Evolutionary conservation across 2,888 invertebrate genomes (phyloP).

Genomic region (Cephus rjabovi): DNA sequence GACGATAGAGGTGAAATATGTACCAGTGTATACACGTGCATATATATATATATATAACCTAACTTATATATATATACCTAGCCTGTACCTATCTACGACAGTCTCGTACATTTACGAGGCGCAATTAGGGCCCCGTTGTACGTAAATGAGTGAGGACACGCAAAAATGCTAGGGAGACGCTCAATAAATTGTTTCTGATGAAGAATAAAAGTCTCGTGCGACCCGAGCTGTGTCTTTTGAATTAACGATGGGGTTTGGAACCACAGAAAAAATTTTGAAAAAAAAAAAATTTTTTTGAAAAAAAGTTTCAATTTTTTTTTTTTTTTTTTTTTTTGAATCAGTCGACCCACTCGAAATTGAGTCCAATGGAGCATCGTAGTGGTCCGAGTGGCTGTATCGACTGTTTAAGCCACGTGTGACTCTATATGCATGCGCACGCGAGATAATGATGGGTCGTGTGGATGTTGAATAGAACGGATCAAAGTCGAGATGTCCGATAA

Average conservation of each 20-base stretch:
- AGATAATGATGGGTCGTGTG: neutral
- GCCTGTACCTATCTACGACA: neutral
- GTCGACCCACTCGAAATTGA: neutral
- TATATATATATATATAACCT: neutral
- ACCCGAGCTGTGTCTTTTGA: neutral
- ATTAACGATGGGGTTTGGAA: too few species aligned
- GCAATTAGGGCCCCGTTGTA: neutral
- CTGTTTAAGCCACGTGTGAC: neutral
- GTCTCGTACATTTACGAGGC: neutral
- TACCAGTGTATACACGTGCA: neutral
- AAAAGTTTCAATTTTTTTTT: too few species aligned
- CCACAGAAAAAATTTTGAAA: too few species aligned
- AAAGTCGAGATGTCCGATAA: neutral
- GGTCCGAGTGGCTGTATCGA: neutral
- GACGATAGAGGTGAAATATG: neutral
- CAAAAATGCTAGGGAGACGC: neutral
- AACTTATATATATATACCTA: too few species aligned
- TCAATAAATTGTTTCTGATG: neutral
- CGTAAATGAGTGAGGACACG: neutral
- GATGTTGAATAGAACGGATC: neutral
- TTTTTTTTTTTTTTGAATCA: neutral
- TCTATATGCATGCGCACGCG: neutral
- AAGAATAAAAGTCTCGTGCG: neutral
- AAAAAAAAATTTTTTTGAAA: too few species aligned
- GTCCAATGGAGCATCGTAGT: neutral